Evolutionary conservation across 2,113 vertebrate species (phyloP).

Genomic region (Dasyurus viverrinus): DNA sequence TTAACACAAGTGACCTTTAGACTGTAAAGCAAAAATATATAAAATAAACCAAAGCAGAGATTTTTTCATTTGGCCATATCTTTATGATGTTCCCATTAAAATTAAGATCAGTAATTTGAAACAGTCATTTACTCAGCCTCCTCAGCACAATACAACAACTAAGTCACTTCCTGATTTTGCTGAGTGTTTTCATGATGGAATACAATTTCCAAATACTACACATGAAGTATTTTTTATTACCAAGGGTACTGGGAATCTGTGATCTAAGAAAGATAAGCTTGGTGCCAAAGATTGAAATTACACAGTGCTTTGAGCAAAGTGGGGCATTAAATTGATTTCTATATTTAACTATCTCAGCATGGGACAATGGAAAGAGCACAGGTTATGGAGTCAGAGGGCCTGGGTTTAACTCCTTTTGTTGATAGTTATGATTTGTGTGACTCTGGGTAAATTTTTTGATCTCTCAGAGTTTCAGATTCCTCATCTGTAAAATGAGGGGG

Average conservation of each 20-base stretch:
- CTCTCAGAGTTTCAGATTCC: background rate
- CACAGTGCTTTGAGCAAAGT: no score
- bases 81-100: background rate
- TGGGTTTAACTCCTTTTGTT: background rate
- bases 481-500: background rate
- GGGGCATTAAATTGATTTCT: background rate
- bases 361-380: background rate
- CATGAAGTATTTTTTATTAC: background rate
- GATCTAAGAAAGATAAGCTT: background rate
- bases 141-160: background rate
- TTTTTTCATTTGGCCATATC: background rate
- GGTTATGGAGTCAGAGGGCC: background rate
- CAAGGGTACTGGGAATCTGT: background rate
- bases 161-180: background rate
- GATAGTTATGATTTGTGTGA: background rate
- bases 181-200: background rate
- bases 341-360: background rate
- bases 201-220: background rate
- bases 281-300: background rate
- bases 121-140: background rate
- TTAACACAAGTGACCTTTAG: slow-evolving; percentile 18
- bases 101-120: background rate
- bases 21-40: background rate
- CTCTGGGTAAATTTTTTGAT: background rate
- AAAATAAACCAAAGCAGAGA: background rate